These are phyloP conservation scores for Catajapyx aquilonaris DNA, from an alignment of 1,140 invertebrate species.

Conservation along the genomic window DNA sequence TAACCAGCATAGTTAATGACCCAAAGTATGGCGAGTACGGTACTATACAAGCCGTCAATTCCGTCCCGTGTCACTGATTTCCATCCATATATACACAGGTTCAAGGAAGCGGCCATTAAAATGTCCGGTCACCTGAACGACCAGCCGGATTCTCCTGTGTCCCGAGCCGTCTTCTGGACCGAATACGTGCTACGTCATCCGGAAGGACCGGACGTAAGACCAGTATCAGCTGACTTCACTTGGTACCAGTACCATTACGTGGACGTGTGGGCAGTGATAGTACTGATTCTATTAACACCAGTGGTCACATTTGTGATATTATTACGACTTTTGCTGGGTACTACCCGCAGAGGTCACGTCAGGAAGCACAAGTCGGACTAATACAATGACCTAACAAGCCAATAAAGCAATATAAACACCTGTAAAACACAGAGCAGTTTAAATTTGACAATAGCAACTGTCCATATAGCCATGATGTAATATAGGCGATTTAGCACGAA, in stretches of 20 bases:
- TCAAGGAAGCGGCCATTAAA: conserved; percentile 5
- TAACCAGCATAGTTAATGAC: conserved; percentile 2
- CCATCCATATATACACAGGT: conserved; percentile 2
- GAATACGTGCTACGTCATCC: conserved; percentile 11
- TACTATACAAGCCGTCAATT: not conserved
- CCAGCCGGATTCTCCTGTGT: conserved; percentile 7
- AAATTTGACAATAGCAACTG: no score
- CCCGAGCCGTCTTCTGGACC: conserved; percentile 11
- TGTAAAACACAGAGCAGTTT: no score
- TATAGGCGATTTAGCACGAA: no score
- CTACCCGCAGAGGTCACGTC: no score
- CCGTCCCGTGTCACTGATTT: not conserved
- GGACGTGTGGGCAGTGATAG: conserved; percentile 10
- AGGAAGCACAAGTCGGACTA: no score
- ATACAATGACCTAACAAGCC: no score
- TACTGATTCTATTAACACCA: no score
- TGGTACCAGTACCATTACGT: conserved; percentile 9
- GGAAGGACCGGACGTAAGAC: not conserved
- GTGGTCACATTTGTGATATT: no score
- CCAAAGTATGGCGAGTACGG: conserved; percentile 2
- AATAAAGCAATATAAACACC: no score
- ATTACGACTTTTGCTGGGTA: no score
- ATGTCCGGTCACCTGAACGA: conserved; percentile 6
- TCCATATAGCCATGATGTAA: no score
- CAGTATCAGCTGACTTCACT: conserved; percentile 4